Conservation (phyloP, 1,140 invertebrate genomes). For the Bacillus rossius region DNA sequence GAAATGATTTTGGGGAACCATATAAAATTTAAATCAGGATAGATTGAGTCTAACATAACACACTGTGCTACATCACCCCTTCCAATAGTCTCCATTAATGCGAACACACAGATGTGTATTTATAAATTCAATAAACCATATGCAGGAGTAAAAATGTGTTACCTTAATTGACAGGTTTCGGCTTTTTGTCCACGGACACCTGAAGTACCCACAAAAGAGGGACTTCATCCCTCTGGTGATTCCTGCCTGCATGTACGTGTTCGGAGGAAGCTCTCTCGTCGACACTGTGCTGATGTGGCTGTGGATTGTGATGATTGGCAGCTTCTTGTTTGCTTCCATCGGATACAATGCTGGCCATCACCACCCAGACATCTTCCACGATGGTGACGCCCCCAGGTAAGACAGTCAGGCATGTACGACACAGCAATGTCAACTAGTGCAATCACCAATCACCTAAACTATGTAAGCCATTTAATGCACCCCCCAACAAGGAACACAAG, state of each 20-base stretch:
- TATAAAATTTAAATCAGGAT: background rate
- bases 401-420: too few species aligned
- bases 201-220: background rate
- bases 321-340: slow-evolving; percentile 23
- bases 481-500: too few species aligned
- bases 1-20: background rate
- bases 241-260: slow-evolving; percentile 46
- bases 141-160: too few species aligned
- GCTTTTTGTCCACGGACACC: background rate
- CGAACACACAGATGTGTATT: too few species aligned
- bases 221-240: slow-evolving; percentile 39
- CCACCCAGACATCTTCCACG: slow-evolving; percentile 10
- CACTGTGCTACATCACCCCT: too few species aligned
- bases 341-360: slow-evolving; percentile 32
- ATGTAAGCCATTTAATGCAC: too few species aligned
- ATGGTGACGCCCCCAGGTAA: too few species aligned
- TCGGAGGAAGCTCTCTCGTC: slow-evolving; percentile 30
- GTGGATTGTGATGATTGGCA: slow-evolving; percentile 7
- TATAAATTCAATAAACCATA: too few species aligned
- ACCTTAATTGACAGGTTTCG: background rate
- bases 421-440: too few species aligned
- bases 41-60: background rate
- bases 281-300: slow-evolving; percentile 5
- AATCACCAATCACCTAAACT: too few species aligned
- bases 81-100: too few species aligned